Base-by-base conservation (phyloP, 2,888 invertebrate species). In the Drosophila nr. medialis region DNA sequence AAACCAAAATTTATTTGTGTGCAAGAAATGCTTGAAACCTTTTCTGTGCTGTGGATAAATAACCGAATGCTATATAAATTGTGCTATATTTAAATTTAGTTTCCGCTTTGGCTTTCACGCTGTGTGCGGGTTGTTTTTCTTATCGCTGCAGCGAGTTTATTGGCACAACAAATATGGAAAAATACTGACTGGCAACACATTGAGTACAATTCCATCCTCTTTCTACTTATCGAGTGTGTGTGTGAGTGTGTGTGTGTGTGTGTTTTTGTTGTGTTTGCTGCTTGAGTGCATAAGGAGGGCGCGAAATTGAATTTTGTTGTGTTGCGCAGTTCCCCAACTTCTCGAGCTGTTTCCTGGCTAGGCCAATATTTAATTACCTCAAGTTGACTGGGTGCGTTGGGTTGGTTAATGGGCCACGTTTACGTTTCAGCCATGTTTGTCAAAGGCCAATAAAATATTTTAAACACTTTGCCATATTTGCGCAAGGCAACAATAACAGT, bases 341-440 rank as follows among this genome's bases (percentile, higher is more conserved):
- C n/a, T 38, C 7, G 13, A 1, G 18, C 8, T 38, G 8, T 74
- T 53, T 64, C 51, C 59, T 54, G 56, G 68, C 50, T 59, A 48
- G 36, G 45, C 45, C 49, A 75, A 82, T 66, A 81, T 83, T 83
- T 62, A 68, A 69, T 80, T 62, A 66, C 67, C 56, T 53, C 21
- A 27, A 34, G 51, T 50, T 66, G 48, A n/a, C 48, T 42, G 54
- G 55, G 49, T 55, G 66, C 50, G 60, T 74, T 53, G 65, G 67
- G 60, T 74, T 72, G 66, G 65, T 71, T 45, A 73, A 45, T 60
- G 27, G 30, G 32, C 21, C 3, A 34, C 24, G 8, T 15, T 32
- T 13, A 15, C 24, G 29, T 49, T 36, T 42, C 21, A 13, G 58
- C 49, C 38, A 21, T 61, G 56, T 66, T 79, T 81, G 72, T 29